Evolutionary conservation across 1,140 invertebrate genomes (phyloP).

Genomic region (Bombus pyrosoma): DNA sequence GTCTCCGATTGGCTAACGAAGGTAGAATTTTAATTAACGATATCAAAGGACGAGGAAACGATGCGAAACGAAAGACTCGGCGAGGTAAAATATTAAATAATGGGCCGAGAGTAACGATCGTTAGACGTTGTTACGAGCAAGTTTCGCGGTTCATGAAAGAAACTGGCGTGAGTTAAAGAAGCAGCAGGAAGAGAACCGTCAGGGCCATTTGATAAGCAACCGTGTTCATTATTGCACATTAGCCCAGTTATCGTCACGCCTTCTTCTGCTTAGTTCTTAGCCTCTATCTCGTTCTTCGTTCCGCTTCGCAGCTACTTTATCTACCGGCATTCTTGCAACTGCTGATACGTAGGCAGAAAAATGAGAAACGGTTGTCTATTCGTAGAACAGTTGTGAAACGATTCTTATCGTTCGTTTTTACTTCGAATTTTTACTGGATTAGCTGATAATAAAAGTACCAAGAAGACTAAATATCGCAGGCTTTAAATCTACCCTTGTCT

Average conservation of each 20-base stretch:
- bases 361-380: conserved; percentile 8
- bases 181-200: conserved; percentile 69
- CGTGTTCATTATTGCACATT: conserved; percentile 71
- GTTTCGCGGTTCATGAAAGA: conserved; percentile 64
- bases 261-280: conserved; percentile 52
- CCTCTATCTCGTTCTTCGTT: conserved; percentile 37
- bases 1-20: not conserved
- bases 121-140: conserved; percentile 51
- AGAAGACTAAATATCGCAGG: too few relatives aligned
- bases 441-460: too few relatives aligned
- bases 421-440: not conserved
- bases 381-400: not conserved
- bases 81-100: conserved; percentile 48
- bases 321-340: conserved; percentile 8
- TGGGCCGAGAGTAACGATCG: conserved; percentile 35
- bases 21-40: not conserved
- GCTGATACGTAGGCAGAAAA: conserved; percentile 5
- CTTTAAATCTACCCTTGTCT: too few relatives aligned
- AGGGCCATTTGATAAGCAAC: conserved; percentile 72
- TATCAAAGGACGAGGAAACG: too few relatives aligned
- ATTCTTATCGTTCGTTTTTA: not conserved
- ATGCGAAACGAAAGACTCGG: not conserved
- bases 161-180: conserved; percentile 49
- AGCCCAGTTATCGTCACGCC: conserved; percentile 70
- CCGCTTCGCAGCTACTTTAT: conserved; percentile 26